Evolutionary conservation across 1,140 invertebrate genomes (phyloP), one percentile per base, ranked within the genome.

Genomic region (Cyclina sinensis): DNA sequence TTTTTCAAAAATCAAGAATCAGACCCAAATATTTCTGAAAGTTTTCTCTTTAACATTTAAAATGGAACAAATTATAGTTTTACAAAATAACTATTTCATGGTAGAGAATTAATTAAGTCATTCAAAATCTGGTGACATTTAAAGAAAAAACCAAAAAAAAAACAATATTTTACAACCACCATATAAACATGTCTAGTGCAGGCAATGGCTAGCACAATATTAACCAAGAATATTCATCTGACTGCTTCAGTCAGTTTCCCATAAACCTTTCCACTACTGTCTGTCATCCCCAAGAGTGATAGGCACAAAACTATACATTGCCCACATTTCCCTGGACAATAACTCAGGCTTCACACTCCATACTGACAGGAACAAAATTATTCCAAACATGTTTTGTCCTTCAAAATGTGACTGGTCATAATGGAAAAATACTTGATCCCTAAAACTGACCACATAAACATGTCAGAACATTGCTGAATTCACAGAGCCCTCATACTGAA

Each of bases 381-480:
- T 39, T 30, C 65, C 65, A 70, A 70, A 37, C 65, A 37, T 37
- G 32, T 18, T 37, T 14, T 18, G 65, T 27, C 35, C 1, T 37
- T 35, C 65, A 70, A 57, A 57, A 24, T 57, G 54, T n/a, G 11
- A 37, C 14, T 37, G 65, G 35, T 32, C 30, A 37, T 70, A 37
- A 70, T 70, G 65, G 35, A 70, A 39, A 70, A 70, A 12, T 70
- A 70, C 65, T 70, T 70, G 65, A 70, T 32, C 65, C 65, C 35
- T 70, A 37, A 16, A 70, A 37, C 65, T 70, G 65, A 70, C 32
- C 65, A 70, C 65, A 70, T 70, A 70, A 70, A 70, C 32, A 70
- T 70, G 65, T 70, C 65, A 70, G 18, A 18, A n/a, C 21, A 24
- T n/a, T 4, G 32, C 7, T 18, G 65, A 0, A 7, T 70, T n/a